Evolutionary conservation across 2,113 vertebrate species (phyloP).

Genomic region (Climacteris rufus): DNA sequence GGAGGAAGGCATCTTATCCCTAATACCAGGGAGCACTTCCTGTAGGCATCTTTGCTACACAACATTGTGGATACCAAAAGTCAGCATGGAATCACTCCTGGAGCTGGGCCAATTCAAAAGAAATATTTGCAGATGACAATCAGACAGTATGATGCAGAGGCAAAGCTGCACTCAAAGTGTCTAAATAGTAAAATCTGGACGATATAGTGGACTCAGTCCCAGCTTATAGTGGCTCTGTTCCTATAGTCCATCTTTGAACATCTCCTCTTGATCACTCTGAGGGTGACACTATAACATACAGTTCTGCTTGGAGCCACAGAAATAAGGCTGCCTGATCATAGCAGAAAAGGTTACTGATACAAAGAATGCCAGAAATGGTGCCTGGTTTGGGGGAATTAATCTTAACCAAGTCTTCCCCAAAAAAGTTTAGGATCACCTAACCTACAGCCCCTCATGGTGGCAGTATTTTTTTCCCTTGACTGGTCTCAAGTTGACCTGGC

Average conservation of each 20-base stretch:
- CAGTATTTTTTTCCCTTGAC: not conserved
- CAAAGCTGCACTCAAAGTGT: not conserved
- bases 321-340: not conserved
- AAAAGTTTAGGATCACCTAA: not conserved
- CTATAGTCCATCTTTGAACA: not conserved
- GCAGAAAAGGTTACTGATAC: not conserved
- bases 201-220: not conserved
- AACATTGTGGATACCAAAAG: not conserved
- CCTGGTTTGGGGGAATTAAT: not conserved
- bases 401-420: not conserved
- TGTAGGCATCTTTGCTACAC: not conserved
- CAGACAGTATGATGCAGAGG: not conserved
- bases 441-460: not conserved
- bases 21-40: not conserved
- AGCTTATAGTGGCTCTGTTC: not conserved
- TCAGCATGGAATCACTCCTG: not conserved
- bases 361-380: not conserved
- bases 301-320: not conserved
- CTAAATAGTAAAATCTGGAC: not conserved
- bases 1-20: not conserved
- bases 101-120: not conserved
- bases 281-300: not conserved
- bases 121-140: not conserved
- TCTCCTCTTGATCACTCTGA: not conserved
- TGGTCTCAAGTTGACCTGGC: not conserved